Conservation (phyloP, 1,140 invertebrate species). For the Colletes gigas region DNA sequence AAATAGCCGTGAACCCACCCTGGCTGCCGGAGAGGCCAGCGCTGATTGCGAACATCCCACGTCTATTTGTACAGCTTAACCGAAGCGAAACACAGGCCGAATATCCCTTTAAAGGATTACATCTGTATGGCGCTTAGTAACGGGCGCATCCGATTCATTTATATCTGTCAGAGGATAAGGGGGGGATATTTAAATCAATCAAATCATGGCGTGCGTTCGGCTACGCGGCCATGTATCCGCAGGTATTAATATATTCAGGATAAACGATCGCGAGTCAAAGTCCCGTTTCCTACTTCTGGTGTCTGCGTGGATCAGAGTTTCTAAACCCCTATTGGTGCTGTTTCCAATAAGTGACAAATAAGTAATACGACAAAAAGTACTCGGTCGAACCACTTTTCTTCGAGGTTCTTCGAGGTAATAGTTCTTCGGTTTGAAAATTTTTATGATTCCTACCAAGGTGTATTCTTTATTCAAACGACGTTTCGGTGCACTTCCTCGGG, state of each 20-base stretch:
- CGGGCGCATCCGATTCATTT: conserved; percentile 77
- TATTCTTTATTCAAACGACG: too few relatives aligned
- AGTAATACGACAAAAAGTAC: too few relatives aligned
- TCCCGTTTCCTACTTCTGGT: too few relatives aligned
- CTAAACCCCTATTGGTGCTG: too few relatives aligned
- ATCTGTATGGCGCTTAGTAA: conserved; percentile 68
- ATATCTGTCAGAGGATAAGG: conserved; percentile 73
- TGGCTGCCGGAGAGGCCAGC: conserved; percentile 58
- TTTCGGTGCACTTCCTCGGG: too few relatives aligned
- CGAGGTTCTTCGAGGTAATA: too few relatives aligned
- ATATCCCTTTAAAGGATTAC: conserved; percentile 80
- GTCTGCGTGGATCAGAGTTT: too few relatives aligned
- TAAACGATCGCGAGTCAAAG: neutral
- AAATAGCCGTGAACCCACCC: conserved; percentile 63
- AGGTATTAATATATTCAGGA: conserved; percentile 68
- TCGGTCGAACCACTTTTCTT: too few relatives aligned
- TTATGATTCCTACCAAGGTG: too few relatives aligned
- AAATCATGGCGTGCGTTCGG: conserved; percentile 65
- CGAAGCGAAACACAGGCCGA: conserved; percentile 74
- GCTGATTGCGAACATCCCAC: conserved; percentile 77
- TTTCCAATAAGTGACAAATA: too few relatives aligned
- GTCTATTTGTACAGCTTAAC: conserved; percentile 80
- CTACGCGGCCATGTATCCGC: conserved; percentile 65
- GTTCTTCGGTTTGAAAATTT: too few relatives aligned
- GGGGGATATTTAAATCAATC: conserved; percentile 76